Base-by-base conservation (phyloP, 2,113 vertebrate species). In the Camarhynchus parvulus region DNA sequence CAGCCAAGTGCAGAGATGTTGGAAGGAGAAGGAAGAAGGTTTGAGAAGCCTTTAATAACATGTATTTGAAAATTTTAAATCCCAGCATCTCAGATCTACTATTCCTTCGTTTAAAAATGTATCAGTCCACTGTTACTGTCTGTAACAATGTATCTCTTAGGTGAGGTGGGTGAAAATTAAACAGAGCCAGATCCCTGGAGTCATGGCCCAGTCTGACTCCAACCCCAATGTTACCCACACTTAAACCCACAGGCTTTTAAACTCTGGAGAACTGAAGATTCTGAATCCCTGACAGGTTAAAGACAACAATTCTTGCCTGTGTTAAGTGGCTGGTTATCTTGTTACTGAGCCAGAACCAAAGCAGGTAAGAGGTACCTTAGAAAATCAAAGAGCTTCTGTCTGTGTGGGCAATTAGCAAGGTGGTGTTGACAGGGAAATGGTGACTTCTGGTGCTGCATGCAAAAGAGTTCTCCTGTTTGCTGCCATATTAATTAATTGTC, bases 151-250 rank as follows among this genome's bases (percentile, higher is more conserved):
- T 15, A 10, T 27, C 7, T 31, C 41, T 74, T 27, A 42, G 31
- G 47, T 39, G 17, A 30, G 27, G 12, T 19, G 46, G 46, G 5
- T 24, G 37, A 74, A 64, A 78, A 41, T 46, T 39, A 23, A 56
- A 15, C 0, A 0, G 1, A 0, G 21, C 9, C 37, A 39, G 9
- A 35, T 52, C 39, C 58, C 41, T 39, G 25, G 1, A 8, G 2
- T 28, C 6, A 3, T 1, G 7, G 15, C 28, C 13, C 14, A 4
- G 1, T 13, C 10, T 35, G 31, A 22, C 30, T 53, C 31, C 7
- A 0, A 15, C 7, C 13, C 24, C 47, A 49, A 0, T 3, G 31
- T 27, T 41, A 81, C 61, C 39, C 37, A 37, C 37, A 37, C 37
- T 37, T 9, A 37, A 37, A 37, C 37, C 37, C 20, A 64, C 24